Evolutionary conservation across 1,140 invertebrate genomes (phyloP), one percentile per base, ranked within the genome.

Genomic region (Heliconius eleuchia): DNA sequence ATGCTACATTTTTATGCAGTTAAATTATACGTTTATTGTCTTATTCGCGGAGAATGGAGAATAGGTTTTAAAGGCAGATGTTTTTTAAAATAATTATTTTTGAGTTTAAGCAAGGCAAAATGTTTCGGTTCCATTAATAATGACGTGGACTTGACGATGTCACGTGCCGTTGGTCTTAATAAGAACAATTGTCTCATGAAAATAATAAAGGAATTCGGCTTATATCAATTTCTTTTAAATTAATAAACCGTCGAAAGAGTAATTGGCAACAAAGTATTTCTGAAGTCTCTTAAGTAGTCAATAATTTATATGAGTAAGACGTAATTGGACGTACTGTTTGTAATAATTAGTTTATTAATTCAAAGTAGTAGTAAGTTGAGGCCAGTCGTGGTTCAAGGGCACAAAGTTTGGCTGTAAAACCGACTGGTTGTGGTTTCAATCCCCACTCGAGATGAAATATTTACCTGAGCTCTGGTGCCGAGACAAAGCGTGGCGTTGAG

Each of bases 11-110:
- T 76, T 50, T 60, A 74, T 55, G 75, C 71, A 70, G 76, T 81
- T 78, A 81, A 80, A 80, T 77, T 77, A 71, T 46, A 37, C 71
- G 60, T 76, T 73, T 57, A 80, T 55, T 80, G 76, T 77, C 76
- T 77, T 77, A 71, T 77, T 77, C 71, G 34, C 57, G 50, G 50
- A 75, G 73, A 74, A 34, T 79, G 34, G 23, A 66, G 60, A 66
- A 66, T 66, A 66, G 60, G 71, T 71, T 71, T 71, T 34, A 71
- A 39, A 71, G 71, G 60, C 60, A 37, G 71, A 71, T 13, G 71
- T 71, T 71, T 71, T 71, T 71, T 71, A 71, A 72, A 34, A 52
- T 73, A 80, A 46, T 50, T 57, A 73, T 66, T 66, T 66, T 66
- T 60, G n/a, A 27, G n/a, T 60, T 60, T 30, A 13, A 66, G 9